These are phyloP conservation scores for Lontra canadensis DNA, from an alignment of 2,113 vertebrate species.

Conservation along the genomic window DNA sequence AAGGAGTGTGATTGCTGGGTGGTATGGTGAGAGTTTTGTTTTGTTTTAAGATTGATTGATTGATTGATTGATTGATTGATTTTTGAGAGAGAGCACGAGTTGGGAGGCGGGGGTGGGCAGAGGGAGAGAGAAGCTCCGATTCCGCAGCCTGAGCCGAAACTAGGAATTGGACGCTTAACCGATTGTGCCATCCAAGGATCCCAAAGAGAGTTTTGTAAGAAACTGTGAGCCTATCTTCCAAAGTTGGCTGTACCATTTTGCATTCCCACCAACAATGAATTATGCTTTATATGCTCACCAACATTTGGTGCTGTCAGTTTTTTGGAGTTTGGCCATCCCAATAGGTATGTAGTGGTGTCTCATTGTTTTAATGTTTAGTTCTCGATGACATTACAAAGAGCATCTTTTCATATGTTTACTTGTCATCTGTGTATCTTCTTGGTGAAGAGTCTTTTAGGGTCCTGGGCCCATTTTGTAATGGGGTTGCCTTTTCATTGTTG, in stretches of 20 bases:
- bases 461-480: background rate
- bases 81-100: background rate
- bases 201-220: background rate
- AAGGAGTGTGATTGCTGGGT: background rate
- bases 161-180: background rate
- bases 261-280: background rate
- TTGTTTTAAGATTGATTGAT: background rate
- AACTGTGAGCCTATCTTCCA: background rate
- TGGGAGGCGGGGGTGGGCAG: fast-evolving
- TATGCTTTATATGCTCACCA: background rate
- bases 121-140: background rate
- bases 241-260: background rate
- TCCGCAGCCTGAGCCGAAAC: background rate
- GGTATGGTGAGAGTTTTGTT: background rate
- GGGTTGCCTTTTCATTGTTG: background rate
- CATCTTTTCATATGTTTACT: background rate
- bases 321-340: background rate
- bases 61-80: background rate
- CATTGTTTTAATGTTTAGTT: background rate
- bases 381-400: background rate
- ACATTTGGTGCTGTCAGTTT: background rate
- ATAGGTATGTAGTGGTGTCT: background rate
- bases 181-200: background rate
- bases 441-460: background rate
- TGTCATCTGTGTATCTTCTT: background rate